Base-by-base conservation (phyloP, 1,140 invertebrate genomes). In the Lepidurus couesii region DNA sequence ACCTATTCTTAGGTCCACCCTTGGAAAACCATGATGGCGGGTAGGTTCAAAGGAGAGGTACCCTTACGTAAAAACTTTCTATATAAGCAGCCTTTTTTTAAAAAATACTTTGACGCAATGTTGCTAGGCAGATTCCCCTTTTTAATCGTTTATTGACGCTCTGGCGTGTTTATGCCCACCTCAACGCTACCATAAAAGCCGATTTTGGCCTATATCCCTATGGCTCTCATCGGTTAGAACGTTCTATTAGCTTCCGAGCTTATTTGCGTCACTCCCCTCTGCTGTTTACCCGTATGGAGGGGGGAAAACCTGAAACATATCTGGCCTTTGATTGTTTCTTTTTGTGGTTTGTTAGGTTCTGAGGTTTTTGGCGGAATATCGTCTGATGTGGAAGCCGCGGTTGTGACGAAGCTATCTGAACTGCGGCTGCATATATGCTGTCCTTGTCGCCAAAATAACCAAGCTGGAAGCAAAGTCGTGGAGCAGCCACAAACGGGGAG, bases 401-500 rank as follows among this genome's bases (percentile, higher is more conserved):
- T n/a, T 34, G 21, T n/a, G 7, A 65, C 21, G 16, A 65, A 65
- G n/a, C 53, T 65, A 65, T 65, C 16, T 65, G 53, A 65, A 65
- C 21, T 5, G 53, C 53, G 16, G 53, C 53, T 65, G 16, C 34
- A 3, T 34, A 3, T 34, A 34, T 34, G 34, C 9, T 13, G 53
- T 65, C 53, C 53, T 65, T 65, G 53, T 65, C 53, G 53, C 53
- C 53, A 65, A 65, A 65, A 65, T 65, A 65, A 65, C 53, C 53
- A 65, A n/a, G 53, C 53, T 65, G 16, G 53, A 65, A 65, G 53
- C 53, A 21, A 65, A 65, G 53, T 21, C 34, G 34, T 34, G 34
- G 21, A 16, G 53, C 53, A 65, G 53, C 53, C 53, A 65, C 53
- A 65, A 65, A 65, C 53, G 53, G 53, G 34, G 21, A 65, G 53